Percentiles rank a stretch among this genome's conserved stretches.
Evolutionary conservation across 2,797 vertebrate genomes (phyloP).

Genomic region (Acipenser oxyrinchus): DNA sequence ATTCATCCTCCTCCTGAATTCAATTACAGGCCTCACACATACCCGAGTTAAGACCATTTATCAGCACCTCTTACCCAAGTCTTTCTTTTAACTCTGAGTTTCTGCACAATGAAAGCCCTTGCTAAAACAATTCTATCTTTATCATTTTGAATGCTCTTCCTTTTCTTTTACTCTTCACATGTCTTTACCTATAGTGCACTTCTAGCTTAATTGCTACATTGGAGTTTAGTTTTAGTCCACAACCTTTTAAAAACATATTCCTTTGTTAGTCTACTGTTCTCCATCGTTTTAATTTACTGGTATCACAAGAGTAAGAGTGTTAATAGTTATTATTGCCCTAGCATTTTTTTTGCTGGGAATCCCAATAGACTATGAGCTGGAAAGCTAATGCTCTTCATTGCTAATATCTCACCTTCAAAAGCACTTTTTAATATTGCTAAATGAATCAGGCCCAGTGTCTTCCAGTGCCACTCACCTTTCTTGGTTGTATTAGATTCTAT

Average conservation of each 20-base stretch:
- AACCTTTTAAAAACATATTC: not conserved
- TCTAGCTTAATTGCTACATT: too few species aligned
- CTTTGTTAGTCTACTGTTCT: not conserved
- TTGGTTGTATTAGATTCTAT: not conserved
- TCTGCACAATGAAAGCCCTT: too few species aligned
- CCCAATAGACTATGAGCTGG: not conserved
- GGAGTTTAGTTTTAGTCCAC: too few species aligned
- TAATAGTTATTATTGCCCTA: not conserved
- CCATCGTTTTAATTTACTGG: not conserved
- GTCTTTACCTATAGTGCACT: too few species aligned
- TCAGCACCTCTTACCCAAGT: too few species aligned
- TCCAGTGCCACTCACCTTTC: not conserved
- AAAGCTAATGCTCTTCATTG: not conserved
- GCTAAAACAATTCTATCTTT: too few species aligned
- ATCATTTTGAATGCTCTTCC: too few species aligned
- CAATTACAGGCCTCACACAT: too few species aligned
- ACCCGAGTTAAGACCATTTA: too few species aligned
- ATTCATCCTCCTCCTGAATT: too few species aligned
- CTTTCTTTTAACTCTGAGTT: too few species aligned
- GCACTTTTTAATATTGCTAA: slow-evolving; percentile 3
- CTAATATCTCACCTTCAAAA: not conserved
- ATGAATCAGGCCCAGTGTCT: not conserved
- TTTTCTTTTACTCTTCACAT: too few species aligned
- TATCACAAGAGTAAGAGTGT: not conserved
- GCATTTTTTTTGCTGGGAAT: not conserved